Base-by-base conservation (phyloP, 2,113 vertebrate genomes). In the Hydropotes inermis region DNA sequence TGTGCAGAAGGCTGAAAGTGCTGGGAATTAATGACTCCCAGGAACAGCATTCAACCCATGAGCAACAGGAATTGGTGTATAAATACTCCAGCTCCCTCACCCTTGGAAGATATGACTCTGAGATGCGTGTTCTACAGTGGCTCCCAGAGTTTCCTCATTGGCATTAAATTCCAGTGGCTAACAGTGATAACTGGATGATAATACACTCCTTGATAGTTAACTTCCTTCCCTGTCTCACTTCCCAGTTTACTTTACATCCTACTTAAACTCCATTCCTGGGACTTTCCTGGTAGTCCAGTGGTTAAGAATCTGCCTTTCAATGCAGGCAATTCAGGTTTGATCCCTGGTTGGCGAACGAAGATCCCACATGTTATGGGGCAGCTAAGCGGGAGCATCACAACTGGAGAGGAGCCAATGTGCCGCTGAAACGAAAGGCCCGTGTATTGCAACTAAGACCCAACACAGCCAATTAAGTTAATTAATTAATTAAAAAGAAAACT, bases 331-430 rank as follows among this genome's bases (percentile, higher is more conserved):
- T 76, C 39, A 27, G 39, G 23, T 43, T 76, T 76, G 23, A 76
- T 43, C 12, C 70, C 70, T 76, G 70, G 2, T 43, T 43, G 36
- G 12, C 1, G 3, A 76, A 76, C 2, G 0, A 76, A 76, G 36
- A 43, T 76, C 70, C 70, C 70, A 39, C 70, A 43, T 25, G 36
- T 43, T 43, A 74, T 1, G 0, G 23, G 70, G 70, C 70, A 74
- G 36, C 70, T 74, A 74, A 74, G 58, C 4, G 0, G 0, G 5
- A 60, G 11, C 11, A 74, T 1, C 21, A 7, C 36, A 74, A 7
- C 23, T 43, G 21, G 21, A 27, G 70, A 74, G 70, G 21, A 74
- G 36, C 67, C 67, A 36, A 25, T 2, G 5, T 43, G 21, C 11
- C 14, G 6, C 11, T 27, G 12, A 21, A 43, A 74, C 6, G 6